These are phyloP conservation scores for Antechinus flavipes DNA, from an alignment of 2,113 vertebrate genomes.

Conservation along the genomic window DNA sequence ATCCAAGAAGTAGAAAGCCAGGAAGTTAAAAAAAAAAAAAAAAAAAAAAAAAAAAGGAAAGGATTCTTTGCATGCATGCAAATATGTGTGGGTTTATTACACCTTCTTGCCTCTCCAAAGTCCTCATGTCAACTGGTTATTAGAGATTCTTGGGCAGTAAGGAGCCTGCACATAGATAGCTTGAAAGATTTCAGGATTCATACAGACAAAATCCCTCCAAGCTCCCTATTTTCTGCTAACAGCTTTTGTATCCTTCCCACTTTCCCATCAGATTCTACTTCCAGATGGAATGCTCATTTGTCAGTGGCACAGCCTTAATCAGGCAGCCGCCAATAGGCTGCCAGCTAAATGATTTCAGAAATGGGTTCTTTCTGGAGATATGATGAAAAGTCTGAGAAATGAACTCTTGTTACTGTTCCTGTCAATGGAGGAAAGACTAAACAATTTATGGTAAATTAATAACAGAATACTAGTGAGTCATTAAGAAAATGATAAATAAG, in stretches of 20 bases:
- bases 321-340: background rate
- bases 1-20: background rate
- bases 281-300: constrained; percentile 1
- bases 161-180: background rate
- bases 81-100: background rate
- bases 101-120: background rate
- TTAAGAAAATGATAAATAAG: background rate
- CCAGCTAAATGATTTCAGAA: background rate
- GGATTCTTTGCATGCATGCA: background rate
- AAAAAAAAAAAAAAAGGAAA: background rate
- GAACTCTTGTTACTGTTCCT: background rate
- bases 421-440: background rate
- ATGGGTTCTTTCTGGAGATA: background rate
- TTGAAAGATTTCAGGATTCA: background rate
- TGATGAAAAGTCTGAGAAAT: background rate
- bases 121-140: background rate
- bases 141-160: background rate
- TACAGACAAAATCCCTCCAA: background rate
- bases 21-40: background rate
- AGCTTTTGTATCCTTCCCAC: background rate
- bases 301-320: background rate
- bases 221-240: background rate
- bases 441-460: background rate
- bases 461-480: background rate
- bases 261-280: background rate